A percentile compares a stretch with the other conserved stretches of the same genome.
phyloP scores from a whole-genome alignment of 92 coral and sea anemone species.

The Heliopora coerulea region DNA sequence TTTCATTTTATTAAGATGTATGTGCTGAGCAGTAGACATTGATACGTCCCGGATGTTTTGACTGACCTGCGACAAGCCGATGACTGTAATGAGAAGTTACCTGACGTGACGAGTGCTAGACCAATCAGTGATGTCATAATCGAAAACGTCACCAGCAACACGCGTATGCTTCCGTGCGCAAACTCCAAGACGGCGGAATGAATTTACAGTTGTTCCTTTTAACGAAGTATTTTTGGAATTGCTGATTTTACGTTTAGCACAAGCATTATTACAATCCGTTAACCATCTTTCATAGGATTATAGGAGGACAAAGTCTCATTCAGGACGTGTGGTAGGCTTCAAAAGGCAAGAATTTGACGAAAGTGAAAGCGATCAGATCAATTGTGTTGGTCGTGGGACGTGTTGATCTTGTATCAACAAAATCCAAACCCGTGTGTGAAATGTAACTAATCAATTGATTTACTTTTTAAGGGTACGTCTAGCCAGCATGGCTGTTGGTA shows the following conservation, averaged over 20 bases:
- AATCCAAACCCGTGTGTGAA: constrained; percentile 15
- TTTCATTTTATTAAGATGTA: no score
- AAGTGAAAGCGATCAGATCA: constrained; percentile 23
- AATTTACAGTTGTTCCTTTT: constrained; percentile 26
- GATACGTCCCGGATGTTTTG: constrained; percentile 8
- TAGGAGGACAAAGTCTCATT: background rate
- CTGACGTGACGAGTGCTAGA: constrained; percentile 21
- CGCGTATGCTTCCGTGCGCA: constrained; percentile 27
- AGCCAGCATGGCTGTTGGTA: constrained; percentile 98
- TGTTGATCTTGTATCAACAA: constrained; percentile 49
- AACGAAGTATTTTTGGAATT: constrained; percentile 25
- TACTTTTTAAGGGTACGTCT: constrained; percentile 53
- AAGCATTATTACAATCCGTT: background rate
- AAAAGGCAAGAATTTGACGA: background rate
- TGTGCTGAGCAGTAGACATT: no score
- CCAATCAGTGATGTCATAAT: constrained; percentile 31
- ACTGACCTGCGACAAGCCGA: background rate
- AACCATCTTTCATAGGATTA: background rate
- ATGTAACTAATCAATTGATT: constrained; percentile 50
- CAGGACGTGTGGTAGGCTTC: constrained; percentile 22
- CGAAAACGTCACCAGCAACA: constrained; percentile 41
- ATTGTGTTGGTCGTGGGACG: constrained; percentile 34
- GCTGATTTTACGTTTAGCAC: background rate
- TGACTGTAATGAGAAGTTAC: no score
- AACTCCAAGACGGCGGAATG: constrained; percentile 16